A percentile compares a stretch with the other conserved stretches of the same genome.
These are phyloP conservation scores for Pseudomyrmex concolor DNA, from an alignment of 1,140 invertebrate species.

Conservation along the genomic window DNA sequence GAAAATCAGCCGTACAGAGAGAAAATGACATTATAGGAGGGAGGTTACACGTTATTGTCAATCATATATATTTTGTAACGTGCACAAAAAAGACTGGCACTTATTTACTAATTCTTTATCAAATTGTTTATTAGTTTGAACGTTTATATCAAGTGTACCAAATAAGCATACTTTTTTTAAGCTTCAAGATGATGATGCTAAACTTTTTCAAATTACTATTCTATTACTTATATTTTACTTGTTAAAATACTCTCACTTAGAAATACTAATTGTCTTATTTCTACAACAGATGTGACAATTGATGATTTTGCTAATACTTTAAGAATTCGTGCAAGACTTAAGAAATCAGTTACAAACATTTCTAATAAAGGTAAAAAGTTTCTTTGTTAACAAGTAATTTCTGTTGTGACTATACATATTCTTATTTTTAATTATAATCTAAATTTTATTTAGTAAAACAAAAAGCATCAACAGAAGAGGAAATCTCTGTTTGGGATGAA, in stretches of 20 bases:
- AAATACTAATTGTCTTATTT: neutral
- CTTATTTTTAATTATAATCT: neutral
- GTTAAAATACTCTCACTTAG: neutral
- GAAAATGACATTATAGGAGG: constrained; percentile 56
- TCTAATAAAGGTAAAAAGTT: constrained; percentile 58
- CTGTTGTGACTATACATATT: neutral
- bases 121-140: too few species aligned
- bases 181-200: too few species aligned
- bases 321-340: constrained; percentile 44
- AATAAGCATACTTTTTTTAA: too few species aligned
- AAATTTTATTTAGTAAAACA: constrained; percentile 51
- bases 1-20: constrained; percentile 25
- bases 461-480: neutral
- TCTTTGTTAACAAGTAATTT: constrained; percentile 12
- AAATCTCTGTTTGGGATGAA: neutral
- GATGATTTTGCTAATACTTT: constrained; percentile 69
- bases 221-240: neutral
- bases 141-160: too few species aligned
- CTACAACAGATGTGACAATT: constrained; percentile 60
- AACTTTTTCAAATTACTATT: too few species aligned
- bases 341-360: constrained; percentile 61
- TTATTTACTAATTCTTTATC: too few species aligned
- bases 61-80: neutral
- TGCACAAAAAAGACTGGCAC: too few species aligned
- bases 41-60: constrained; percentile 56